phyloP scores from a whole-genome alignment of 1,140 invertebrate genomes.

The Drosophila dunni region DNA sequence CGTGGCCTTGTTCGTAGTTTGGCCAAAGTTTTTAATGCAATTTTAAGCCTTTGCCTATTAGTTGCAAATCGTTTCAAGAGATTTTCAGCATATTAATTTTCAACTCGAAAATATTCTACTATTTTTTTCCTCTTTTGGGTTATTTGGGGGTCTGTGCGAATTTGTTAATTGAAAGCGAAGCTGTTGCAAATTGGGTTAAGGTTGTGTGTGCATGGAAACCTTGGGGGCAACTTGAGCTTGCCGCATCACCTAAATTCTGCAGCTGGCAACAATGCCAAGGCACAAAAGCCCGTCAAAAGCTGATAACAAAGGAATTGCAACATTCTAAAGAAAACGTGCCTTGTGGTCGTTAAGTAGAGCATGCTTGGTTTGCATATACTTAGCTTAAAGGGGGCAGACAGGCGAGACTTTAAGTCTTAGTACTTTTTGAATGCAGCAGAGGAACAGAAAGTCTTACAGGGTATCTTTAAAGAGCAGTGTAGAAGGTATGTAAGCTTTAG shows the following conservation, averaged over 20 bases:
- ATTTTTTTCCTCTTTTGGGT: slow-evolving; percentile 14
- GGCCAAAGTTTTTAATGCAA: slow-evolving; percentile 74
- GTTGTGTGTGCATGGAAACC: slow-evolving; percentile 37
- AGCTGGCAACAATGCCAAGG: slow-evolving; percentile 46
- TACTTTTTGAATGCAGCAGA: no score
- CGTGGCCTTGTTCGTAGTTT: slow-evolving; percentile 52
- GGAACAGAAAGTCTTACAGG: neutral
- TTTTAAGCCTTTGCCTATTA: slow-evolving; percentile 77
- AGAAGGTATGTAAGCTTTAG: slow-evolving; percentile 18
- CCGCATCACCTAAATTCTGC: slow-evolving; percentile 36
- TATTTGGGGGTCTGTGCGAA: slow-evolving; percentile 36
- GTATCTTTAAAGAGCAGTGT: neutral
- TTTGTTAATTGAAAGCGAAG: slow-evolving; percentile 57
- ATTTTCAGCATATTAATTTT: slow-evolving; percentile 78
- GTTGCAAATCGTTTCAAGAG: slow-evolving; percentile 73
- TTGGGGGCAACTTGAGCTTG: slow-evolving; percentile 18
- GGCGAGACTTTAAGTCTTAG: no score
- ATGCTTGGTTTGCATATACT: neutral
- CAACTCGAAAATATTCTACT: slow-evolving; percentile 22
- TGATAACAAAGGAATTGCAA: slow-evolving; percentile 60
- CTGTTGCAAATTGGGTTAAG: slow-evolving; percentile 72
- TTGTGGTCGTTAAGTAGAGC: neutral
- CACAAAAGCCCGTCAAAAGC: slow-evolving; percentile 40
- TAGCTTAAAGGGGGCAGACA: neutral
- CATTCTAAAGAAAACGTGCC: slow-evolving; percentile 37